phyloP scores from a whole-genome alignment of 1,140 invertebrate genomes.

The Zelostemma sp. region DNA sequence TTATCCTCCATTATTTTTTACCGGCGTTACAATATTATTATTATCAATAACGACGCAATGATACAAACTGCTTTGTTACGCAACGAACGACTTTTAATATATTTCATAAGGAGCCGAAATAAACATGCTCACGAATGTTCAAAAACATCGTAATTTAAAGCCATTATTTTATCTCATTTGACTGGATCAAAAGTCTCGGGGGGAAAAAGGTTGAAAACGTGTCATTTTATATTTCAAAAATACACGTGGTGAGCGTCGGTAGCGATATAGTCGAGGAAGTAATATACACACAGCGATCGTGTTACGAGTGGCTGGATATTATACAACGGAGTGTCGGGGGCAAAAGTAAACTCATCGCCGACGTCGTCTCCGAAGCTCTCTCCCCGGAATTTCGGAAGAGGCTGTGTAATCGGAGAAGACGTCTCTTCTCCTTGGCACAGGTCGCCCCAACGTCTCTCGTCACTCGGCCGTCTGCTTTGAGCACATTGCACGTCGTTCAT shows the following conservation, averaged over 20 bases:
- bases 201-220: too few species aligned
- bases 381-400: constrained; percentile 9
- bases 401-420: constrained; percentile 11
- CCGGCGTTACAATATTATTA: too few species aligned
- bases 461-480: constrained; percentile 62
- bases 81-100: too few species aligned
- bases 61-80: too few species aligned
- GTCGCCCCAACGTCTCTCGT: constrained; percentile 56
- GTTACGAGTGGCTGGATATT: constrained; percentile 3
- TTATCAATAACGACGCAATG: too few species aligned
- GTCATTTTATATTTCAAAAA: too few species aligned
- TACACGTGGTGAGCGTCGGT: background rate
- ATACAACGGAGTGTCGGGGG: constrained; percentile 2
- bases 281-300: background rate
- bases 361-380: background rate
- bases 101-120: too few species aligned
- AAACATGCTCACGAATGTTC: too few species aligned
- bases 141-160: too few species aligned
- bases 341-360: constrained; percentile 1
- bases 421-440: background rate
- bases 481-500: constrained; percentile 58
- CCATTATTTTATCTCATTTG: too few species aligned
- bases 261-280: background rate
- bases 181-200: too few species aligned
- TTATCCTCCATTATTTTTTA: too few species aligned